Evolutionary conservation across 1,140 invertebrate genomes (phyloP), one percentile per base, ranked within the genome.

Genomic region (Limonius californicus): DNA sequence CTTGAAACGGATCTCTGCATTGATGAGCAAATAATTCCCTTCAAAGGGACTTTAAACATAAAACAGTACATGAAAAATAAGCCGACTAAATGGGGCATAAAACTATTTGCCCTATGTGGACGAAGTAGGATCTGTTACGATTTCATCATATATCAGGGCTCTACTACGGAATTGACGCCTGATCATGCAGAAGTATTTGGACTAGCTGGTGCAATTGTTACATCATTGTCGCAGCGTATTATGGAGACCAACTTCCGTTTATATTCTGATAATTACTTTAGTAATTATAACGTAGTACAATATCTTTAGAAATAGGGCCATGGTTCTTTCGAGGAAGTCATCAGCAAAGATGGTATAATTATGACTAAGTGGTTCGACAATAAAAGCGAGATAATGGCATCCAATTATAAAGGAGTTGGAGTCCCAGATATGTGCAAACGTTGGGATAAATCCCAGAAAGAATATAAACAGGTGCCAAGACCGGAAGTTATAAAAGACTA

Each of bases 301-400:
- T 6, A 32, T 32, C 27, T 32, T 32, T 11, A 11, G 11, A 32
- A 11, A 32, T 6, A 32, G 11, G 11, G 61, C 39, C 9, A 57
- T 30, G 61, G 64, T 30, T 23, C 27, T 59, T 59, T 14, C 27
- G 61, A 60, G 20, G 39, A 45, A 45, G 42, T 50, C 15, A 54
- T 18, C 11, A 23, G 57, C 21, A 59, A 27, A 14, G 14, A 61
- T 16, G 58, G 47, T 27, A 18, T 21, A 58, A 57, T 57, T 3
- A 20, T 32, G 32, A 20, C 30, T 8, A 58, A 42, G 30, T 58
- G 57, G 57, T 64, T 15, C 54, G 58, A 64, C 54, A 61, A 64
- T 53, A 64, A 64, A 57, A 3, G 32, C 18, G 39, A 55, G 1
- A 39, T 43, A 3, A 56, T 64, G 53, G 57, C 50, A 27, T 60